Base-by-base conservation (phyloP, 2,888 invertebrate species). In the Oxyteleia sp. region DNA sequence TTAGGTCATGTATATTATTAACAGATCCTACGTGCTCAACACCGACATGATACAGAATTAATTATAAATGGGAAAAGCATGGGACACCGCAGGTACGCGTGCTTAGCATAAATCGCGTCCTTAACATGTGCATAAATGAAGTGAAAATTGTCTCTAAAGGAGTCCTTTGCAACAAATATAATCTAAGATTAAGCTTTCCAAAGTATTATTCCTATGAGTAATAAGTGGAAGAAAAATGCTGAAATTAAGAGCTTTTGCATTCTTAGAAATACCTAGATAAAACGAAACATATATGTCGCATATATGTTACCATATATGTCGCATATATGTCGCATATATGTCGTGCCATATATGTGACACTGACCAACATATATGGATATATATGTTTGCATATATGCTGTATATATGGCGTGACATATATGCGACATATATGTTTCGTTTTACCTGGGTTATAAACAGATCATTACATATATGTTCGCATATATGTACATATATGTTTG, bases 201-300 rank as follows among this genome's bases (percentile, higher is more conserved):
- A 49, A 63, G 53, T 23, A 29, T 63, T 59, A 69, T 63, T 69
- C 53, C 51, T 57, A 45, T 51, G 57, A 57, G 64, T n/a, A 23
- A 10, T 8, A 35, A 64, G 45, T 23, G 13, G 26, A 63, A 29
- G 26, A 41, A 64, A 74, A 61, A 32, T 74, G 68, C 45, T 20
- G 18, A 69, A 81, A 81, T 68, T 74, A 75, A 69, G 63, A 45
- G 68, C 80, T 81, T 72, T 81, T 72, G 64, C 66, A 32, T 61
- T 81, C n/a, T n/a, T n/a, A n/a, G n/a, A n/a, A n/a, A n/a, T n/a
- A n/a, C n/a, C n/a, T n/a, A n/a, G n/a, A n/a, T n/a, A n/a, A n/a
- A n/a, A n/a, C n/a, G n/a, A n/a, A n/a, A n/a, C n/a, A n/a, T n/a
- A n/a, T n/a, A n/a, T n/a, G n/a, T n/a, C n/a, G n/a, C n/a, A n/a